phyloP scores from a whole-genome alignment of 37 sponge, comb jelly and placozoan species.

The Aphrocallistes beatrix region DNA sequence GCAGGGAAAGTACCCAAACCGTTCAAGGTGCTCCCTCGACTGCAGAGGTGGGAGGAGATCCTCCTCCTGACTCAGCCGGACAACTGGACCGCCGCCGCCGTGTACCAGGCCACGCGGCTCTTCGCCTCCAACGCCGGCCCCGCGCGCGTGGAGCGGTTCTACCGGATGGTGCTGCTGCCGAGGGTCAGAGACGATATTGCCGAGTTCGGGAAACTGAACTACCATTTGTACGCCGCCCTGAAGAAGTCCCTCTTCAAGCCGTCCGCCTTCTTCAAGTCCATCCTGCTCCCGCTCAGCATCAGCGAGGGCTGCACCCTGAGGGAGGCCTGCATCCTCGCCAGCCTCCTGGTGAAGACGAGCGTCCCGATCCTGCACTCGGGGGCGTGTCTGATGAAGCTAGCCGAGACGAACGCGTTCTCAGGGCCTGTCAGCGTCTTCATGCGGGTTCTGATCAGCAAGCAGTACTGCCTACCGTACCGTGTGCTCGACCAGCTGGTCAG shows the following conservation, averaged over 20 bases:
- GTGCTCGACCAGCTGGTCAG: conserved; percentile 79
- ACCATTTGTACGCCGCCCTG: conserved; percentile 80
- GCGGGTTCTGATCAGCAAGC: conserved; percentile 83
- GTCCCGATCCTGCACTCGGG: conserved; percentile 86
- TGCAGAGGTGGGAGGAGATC: conserved; percentile 88
- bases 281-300: conserved; percentile 82
- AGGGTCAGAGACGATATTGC: conserved; percentile 93
- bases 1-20: conserved; percentile 93
- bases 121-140: conserved; percentile 79
- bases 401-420: conserved; percentile 83
- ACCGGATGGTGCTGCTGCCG: conserved; percentile 83
- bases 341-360: conserved; percentile 71
- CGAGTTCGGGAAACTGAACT: conserved; percentile 87
- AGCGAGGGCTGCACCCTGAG: conserved; percentile 79
- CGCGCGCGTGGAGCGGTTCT: conserved; percentile 75
- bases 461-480: conserved; percentile 86
- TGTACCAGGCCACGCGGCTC: conserved; percentile 90
- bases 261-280: conserved; percentile 94
- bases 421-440: conserved; percentile 90
- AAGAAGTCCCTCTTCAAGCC: conserved; percentile 94
- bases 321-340: conserved; percentile 90
- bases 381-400: conserved; percentile 86
- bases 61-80: conserved; percentile 79
- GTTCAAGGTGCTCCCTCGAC: conserved; percentile 84
- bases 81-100: conserved; percentile 87